Evolutionary conservation across 2,888 invertebrate species (phyloP), one percentile per base, ranked within the genome.

Genomic region (Morpho helenor): DNA sequence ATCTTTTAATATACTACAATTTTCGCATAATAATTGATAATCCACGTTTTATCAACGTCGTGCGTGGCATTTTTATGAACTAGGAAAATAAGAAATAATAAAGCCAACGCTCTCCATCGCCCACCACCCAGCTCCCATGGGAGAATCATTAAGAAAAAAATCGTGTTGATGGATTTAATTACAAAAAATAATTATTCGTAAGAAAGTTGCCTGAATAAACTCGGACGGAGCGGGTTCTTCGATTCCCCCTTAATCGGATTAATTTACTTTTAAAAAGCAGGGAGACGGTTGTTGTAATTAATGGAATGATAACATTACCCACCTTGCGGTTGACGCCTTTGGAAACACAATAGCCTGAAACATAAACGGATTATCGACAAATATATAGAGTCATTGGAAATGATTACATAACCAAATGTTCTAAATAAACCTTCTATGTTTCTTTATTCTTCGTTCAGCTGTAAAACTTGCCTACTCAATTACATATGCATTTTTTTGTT

Each of bases 161-260:
- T 90, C 89, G 89, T 89, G 89, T 90, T 90, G 89, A 90, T 89
- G 90, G 90, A 90, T 90, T 90, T 90, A 90, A 90, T 90, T 90
- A 89, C 88, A 88, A 90, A 89, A 89, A 89, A 90, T 90, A 89
- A 90, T 90, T 89, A 90, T 88, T 87, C 84, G 75, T 84, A 87
- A 89, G 88, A 88, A 88, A 88, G 82, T 88, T 88, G 81, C 74
- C 84, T 85, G 87, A 89, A 89, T 88, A 87, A 88, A 89, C 87
- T 88, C 79, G 85, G 84, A 83, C 82, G 82, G 82, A 87, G 88
- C 84, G 87, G 84, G 87, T 88, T 89, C 88, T 86, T 85, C 87
- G 84, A 87, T 86, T 87, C 85, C 86, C 84, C 88, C 84, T 80
- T 89, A 89, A 90, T 89, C 88, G 87, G 90, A 89, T 89, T 90